Base-by-base conservation (phyloP, 1,140 invertebrate genomes). In the Choristoneura fumiferana region DNA sequence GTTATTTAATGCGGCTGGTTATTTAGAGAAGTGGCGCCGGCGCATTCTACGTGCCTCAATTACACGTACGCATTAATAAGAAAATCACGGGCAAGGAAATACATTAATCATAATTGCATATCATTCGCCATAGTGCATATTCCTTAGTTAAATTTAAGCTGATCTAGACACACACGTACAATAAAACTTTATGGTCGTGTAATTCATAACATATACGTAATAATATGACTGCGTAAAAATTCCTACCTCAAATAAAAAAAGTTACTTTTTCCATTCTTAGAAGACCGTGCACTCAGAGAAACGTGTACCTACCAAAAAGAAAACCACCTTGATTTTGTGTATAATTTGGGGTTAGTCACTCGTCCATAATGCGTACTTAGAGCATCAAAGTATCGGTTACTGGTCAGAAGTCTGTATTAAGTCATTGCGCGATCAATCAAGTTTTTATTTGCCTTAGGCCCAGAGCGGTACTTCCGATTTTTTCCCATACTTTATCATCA, bases 401-500 rank as follows among this genome's bases (percentile, higher is more conserved):
- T 12, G n/a, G 43, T 49, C 43, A 33, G 10, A 29, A 4, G 43
- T 49, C 18, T 49, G 43, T 49, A 49, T 49, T 49, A 49, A 49
- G 43, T 49, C 43, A 49, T 49, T 18, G 17, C 22, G 18, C 22
- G 43, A 49, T 49, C 14, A 49, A 49, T 49, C 43, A 49, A 49
- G 18, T 49, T 49, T 49, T 49, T 49, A 49, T 49, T 49, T 33
- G 18, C 43, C 43, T 49, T 49, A 49, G 18, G 43, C 17, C 17
- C 22, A 33, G 29, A 49, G 10, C 43, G 22, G 43, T 49, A 49
- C 43, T 49, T 49, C 43, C 43, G 43, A 49, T 49, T 49, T 49
- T 49, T 18, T 49, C 43, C 22, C 43, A 49, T 18, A 49, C 43
- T 49, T 49, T 49, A 49, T 49, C 43, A 49, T 49, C 18, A 49